Evolutionary conservation across 2,888 invertebrate genomes (phyloP), one percentile per base, ranked within the genome.

Genomic region (Apodemia hepburni): DNA sequence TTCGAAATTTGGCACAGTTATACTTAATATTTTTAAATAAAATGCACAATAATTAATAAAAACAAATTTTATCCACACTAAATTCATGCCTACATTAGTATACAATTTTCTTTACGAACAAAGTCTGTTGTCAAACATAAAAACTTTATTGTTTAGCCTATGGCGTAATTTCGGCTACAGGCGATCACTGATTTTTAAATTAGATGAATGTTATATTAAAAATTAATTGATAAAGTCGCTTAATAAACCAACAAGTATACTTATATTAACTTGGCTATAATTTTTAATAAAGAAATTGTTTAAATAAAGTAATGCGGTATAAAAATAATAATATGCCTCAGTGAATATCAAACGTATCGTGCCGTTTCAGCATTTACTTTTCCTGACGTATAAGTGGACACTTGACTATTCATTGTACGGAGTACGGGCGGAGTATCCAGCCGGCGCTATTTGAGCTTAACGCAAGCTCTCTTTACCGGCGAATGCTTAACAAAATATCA

Each of bases 301-400:
- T 29, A 57, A 57, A 57, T 29, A 57, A 57, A 59, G 22, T 27
- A 59, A 38, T 57, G 33, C 35, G 51, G 61, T 62, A 65, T 65
- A 54, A 64, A 62, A 65, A 61, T 63, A 62, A 61, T 60, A 38
- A 58, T 59, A 60, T 61, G 62, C 63, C 62, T 62, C 63, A 66
- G 57, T 54, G 61, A 64, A 64, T 64, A 68, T 66, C 61, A 66
- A 68, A 68, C 64, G 67, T 65, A 64, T 65, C 63, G 67, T 64
- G 65, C 68, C 64, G 64, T 66, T 70, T 64, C 65, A 70, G 65
- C 71, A 67, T 70, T 70, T 69, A 65, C 68, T 68, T 68, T 68
- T 64, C 62, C 69, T 67, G 67, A 61, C 64, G 67, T 65, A 60
- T 65, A 66, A 70, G 70, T 69, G 68, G 62, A 66, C 63, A 60